Evolutionary conservation across 2,888 invertebrate species (phyloP).

Genomic region (Oligia latruncula): DNA sequence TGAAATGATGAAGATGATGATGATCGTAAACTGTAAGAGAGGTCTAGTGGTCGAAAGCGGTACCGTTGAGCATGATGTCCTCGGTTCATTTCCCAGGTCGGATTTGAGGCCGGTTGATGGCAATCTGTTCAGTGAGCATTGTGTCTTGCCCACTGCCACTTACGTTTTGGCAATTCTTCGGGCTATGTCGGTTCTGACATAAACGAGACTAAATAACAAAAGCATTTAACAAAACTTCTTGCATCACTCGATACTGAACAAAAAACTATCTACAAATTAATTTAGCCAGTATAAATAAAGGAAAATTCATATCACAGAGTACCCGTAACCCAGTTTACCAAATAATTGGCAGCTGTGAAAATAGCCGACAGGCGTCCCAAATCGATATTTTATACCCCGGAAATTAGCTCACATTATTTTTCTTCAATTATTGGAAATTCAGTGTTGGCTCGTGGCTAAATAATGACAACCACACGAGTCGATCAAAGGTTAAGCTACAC

Average conservation of each 20-base stretch:
- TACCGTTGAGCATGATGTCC: too few species aligned
- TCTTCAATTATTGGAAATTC: constrained; percentile 11
- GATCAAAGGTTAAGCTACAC: neutral
- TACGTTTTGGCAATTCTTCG: neutral
- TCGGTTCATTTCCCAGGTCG: too few species aligned
- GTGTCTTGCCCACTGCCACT: too few species aligned
- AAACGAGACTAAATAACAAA: neutral
- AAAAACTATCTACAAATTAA: neutral
- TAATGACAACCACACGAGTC: neutral
- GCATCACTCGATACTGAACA: neutral
- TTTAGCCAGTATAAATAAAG: neutral
- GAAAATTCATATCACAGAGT: constrained; percentile 17
- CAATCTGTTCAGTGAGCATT: too few species aligned
- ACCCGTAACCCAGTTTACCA: constrained; percentile 4
- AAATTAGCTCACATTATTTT: constrained; percentile 27
- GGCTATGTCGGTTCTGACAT: neutral
- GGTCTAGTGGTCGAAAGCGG: too few species aligned
- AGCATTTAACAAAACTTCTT: neutral
- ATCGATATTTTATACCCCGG: constrained; percentile 1
- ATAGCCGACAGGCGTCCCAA: constrained; percentile 5
- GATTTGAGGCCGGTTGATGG: too few species aligned
- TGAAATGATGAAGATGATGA: too few species aligned
- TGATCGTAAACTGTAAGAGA: too few species aligned
- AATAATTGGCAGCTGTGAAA: constrained; percentile 27
- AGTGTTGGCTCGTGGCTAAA: neutral